Conservation (phyloP, 2,888 invertebrate genomes). For the Papilio protenor region DNA sequence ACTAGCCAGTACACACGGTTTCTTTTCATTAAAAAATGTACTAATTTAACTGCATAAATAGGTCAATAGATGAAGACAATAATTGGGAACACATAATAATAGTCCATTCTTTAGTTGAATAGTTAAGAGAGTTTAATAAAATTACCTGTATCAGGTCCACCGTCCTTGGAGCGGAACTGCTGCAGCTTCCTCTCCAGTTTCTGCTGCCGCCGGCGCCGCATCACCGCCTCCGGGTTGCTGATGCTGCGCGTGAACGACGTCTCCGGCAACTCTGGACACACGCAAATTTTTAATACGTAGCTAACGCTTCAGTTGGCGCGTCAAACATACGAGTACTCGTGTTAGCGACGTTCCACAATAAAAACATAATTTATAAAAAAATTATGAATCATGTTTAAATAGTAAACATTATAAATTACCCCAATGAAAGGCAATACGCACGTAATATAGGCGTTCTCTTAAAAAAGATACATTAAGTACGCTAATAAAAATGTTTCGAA, state of each 20-base stretch:
- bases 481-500: conserved; percentile 24
- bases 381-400: neutral
- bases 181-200: conserved; percentile 98
- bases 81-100: too few species aligned
- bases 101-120: too few species aligned
- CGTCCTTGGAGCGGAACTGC: conserved; percentile 97
- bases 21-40: too few species aligned
- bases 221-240: conserved; percentile 99
- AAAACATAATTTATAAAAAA: too few species aligned
- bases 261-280: conserved; percentile 92
- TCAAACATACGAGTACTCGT: neutral
- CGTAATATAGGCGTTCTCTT: neutral
- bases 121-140: too few species aligned
- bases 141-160: conserved; percentile 94
- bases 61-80: too few species aligned
- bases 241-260: conserved; percentile 99
- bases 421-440: neutral
- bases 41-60: too few species aligned
- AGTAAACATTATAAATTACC: neutral
- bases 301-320: neutral
- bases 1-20: too few species aligned
- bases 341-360: neutral
- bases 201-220: conserved; percentile 92
- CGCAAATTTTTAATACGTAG: neutral
- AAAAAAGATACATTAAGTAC: neutral